These are phyloP conservation scores for Macropodus opercularis DNA, from an alignment of 2,797 vertebrate species.

Conservation along the genomic window DNA sequence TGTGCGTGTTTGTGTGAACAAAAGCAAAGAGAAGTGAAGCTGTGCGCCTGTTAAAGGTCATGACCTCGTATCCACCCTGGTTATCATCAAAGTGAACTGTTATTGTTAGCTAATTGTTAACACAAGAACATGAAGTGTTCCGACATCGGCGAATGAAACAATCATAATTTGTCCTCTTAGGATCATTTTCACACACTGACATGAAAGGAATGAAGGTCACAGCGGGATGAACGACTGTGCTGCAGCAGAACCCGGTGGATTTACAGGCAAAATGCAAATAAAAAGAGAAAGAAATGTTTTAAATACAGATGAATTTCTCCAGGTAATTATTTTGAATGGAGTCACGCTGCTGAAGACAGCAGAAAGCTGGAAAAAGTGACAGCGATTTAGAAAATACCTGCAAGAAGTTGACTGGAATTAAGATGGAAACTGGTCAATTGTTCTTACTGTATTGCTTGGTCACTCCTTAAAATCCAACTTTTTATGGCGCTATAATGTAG, in stretches of 20 bases:
- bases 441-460: not conserved
- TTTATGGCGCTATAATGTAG: no score
- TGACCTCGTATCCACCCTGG: constrained; percentile 65
- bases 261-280: no score
- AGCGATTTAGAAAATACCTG: no score
- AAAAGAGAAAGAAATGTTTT: no score
- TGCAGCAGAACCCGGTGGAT: not conserved
- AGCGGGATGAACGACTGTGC: not conserved
- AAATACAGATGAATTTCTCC: no score
- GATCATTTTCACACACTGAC: constrained; percentile 36
- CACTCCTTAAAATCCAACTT: no score
- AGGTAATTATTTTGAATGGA: no score
- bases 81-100: constrained; percentile 70
- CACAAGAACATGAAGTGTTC: constrained; percentile 62
- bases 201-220: constrained; percentile 14
- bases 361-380: no score
- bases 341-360: no score
- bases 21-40: constrained; percentile 7
- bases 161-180: constrained; percentile 50
- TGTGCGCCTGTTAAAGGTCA: constrained; percentile 39
- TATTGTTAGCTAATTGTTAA: constrained; percentile 77
- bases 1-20: not conserved
- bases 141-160: constrained; percentile 55
- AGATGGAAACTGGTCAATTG: not conserved
- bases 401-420: not conserved